Percentiles rank a stretch among this genome's conserved stretches.
Conservation (phyloP, 2,113 vertebrate species). For the Rhinolophus ferrumequinum region DNA sequence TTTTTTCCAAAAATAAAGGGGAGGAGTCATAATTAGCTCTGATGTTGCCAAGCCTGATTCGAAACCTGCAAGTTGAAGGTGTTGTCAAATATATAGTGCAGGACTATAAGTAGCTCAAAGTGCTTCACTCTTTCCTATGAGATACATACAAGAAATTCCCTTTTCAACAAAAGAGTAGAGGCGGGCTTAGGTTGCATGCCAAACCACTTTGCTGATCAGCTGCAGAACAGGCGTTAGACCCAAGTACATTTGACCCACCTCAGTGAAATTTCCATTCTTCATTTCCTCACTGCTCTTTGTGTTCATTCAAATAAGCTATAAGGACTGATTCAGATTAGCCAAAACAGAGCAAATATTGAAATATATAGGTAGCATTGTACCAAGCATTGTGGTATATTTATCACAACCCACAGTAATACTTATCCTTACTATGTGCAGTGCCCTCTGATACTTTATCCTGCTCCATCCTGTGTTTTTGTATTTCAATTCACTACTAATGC, state of each 20-base stretch:
- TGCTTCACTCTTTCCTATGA: not conserved
- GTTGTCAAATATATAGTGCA: not conserved
- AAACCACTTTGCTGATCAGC: not conserved
- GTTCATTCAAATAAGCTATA: not conserved
- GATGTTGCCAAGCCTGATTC: conserved; percentile 19
- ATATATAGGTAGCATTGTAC: not conserved
- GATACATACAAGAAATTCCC: not conserved
- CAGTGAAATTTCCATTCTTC: conserved; percentile 31
- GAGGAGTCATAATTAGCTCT: not conserved
- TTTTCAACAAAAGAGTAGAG: conserved; percentile 28
- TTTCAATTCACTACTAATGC: not conserved
- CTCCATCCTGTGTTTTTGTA: not conserved
- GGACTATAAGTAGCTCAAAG: not conserved
- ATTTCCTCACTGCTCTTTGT: conserved; percentile 4
- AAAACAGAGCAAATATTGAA: conserved; percentile 34
- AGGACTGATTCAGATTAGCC: conserved; percentile 8
- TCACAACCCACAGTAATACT: not conserved
- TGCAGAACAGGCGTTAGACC: not conserved
- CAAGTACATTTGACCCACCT: not conserved
- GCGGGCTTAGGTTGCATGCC: not conserved
- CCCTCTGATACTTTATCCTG: conserved; percentile 12
- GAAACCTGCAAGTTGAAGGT: not conserved
- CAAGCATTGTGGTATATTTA: not conserved
- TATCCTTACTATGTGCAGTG: not conserved
- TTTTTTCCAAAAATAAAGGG: not conserved